phyloP scores from a whole-genome alignment of 2,113 vertebrate genomes.

The Pseudonaja textilis region DNA sequence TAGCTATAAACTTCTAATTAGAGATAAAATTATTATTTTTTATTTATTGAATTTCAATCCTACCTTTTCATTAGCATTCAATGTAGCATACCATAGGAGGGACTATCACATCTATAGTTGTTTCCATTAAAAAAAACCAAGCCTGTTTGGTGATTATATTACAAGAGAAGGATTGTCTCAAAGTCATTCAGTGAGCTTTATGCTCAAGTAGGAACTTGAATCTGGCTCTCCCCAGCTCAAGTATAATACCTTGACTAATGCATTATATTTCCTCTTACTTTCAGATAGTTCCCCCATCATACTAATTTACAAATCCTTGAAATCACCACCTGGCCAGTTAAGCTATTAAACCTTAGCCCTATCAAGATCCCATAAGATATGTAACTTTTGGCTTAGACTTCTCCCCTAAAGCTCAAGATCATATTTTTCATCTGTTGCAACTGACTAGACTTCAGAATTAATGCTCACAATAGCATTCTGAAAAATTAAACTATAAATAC shows the following conservation, averaged over 20 bases:
- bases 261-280: background rate
- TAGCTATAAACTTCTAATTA: background rate
- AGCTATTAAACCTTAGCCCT: constrained; percentile 33
- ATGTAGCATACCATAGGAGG: background rate
- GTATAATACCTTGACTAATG: background rate
- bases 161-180: background rate
- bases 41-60: background rate
- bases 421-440: constrained; percentile 35
- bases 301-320: constrained; percentile 30
- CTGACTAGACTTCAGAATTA: constrained; percentile 30
- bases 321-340: constrained; percentile 36
- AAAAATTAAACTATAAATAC: constrained; percentile 56
- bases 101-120: background rate
- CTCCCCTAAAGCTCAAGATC: constrained; percentile 40
- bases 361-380: constrained; percentile 37
- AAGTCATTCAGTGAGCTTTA: background rate
- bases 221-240: background rate
- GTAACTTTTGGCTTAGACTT: constrained; percentile 27
- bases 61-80: background rate
- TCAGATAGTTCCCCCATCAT: background rate
- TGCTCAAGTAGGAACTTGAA: background rate
- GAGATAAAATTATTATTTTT: constrained; percentile 7
- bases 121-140: background rate
- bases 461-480: constrained; percentile 25
- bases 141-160: background rate